Conservation (phyloP, 2,888 invertebrate genomes). For the Ypsolopha sequella region DNA sequence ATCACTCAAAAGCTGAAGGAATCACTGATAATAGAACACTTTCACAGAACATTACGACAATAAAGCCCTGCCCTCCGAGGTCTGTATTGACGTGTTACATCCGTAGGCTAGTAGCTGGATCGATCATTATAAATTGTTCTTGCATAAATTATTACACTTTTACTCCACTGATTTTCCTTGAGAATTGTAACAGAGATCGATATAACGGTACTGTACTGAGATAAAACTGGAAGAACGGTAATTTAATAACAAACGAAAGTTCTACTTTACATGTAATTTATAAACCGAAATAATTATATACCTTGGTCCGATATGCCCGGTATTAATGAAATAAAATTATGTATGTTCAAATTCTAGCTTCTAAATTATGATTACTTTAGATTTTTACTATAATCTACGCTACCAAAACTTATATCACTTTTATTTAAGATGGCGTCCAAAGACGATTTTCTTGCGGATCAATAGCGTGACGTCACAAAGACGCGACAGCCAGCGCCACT, state of each 20-base stretch:
- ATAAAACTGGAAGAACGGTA: constrained; percentile 48
- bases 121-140: constrained; percentile 43
- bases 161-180: not conserved
- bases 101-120: constrained; percentile 53
- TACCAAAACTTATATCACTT: constrained; percentile 74
- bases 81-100: constrained; percentile 69
- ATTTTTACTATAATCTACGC: constrained; percentile 65
- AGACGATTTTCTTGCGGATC: constrained; percentile 62
- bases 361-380: constrained; percentile 61
- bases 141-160: constrained; percentile 18
- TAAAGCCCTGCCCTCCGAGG: constrained; percentile 58
- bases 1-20: not conserved
- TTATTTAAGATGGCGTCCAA: constrained; percentile 70
- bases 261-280: constrained; percentile 31
- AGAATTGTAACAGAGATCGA: not conserved
- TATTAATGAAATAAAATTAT: constrained; percentile 56
- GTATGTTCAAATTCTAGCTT: constrained; percentile 50
- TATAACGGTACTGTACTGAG: constrained; percentile 47
- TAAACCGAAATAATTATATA: constrained; percentile 68
- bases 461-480: constrained; percentile 69
- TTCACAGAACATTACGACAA: constrained; percentile 44
- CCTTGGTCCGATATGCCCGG: constrained; percentile 87
- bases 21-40: constrained; percentile 24
- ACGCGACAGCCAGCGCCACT: constrained; percentile 47
- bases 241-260: constrained; percentile 60